phyloP scores from a whole-genome alignment of 2,888 invertebrate genomes.

The Chelonus formosanus region DNA sequence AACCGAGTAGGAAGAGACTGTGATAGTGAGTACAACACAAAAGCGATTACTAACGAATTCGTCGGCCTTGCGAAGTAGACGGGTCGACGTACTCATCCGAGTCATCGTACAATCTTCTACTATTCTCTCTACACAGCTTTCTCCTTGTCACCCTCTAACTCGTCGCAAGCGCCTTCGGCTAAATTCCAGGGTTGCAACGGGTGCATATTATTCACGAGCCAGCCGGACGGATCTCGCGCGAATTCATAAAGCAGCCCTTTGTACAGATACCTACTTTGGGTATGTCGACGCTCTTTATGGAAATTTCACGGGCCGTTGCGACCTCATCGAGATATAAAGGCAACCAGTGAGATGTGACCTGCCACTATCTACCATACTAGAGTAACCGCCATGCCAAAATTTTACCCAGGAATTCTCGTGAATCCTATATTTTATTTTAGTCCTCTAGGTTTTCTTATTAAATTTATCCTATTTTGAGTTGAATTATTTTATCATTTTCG shows the following conservation, averaged over 20 bases:
- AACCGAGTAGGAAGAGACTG: conserved; percentile 7
- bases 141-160: neutral
- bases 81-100: neutral
- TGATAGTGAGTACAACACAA: conserved; percentile 8
- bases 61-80: conserved; percentile 6
- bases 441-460: too few relatives aligned
- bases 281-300: conserved; percentile 57
- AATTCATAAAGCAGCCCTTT: conserved; percentile 63
- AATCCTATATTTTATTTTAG: too few relatives aligned
- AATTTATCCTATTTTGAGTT: too few relatives aligned
- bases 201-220: conserved; percentile 63
- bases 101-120: neutral
- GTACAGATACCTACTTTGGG: conserved; percentile 53
- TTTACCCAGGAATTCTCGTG: too few relatives aligned
- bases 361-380: neutral
- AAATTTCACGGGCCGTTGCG: conserved; percentile 57
- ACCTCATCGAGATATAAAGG: conserved; percentile 38
- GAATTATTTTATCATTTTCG: too few relatives aligned
- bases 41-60: conserved; percentile 40
- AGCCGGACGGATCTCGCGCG: conserved; percentile 59
- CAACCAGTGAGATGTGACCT: conserved; percentile 11
- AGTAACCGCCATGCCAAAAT: too few relatives aligned
- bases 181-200: conserved; percentile 46
- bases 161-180: conserved; percentile 25
- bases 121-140: neutral